phyloP scores from a whole-genome alignment of 2,113 vertebrate genomes.

The Mesocricetus auratus region DNA sequence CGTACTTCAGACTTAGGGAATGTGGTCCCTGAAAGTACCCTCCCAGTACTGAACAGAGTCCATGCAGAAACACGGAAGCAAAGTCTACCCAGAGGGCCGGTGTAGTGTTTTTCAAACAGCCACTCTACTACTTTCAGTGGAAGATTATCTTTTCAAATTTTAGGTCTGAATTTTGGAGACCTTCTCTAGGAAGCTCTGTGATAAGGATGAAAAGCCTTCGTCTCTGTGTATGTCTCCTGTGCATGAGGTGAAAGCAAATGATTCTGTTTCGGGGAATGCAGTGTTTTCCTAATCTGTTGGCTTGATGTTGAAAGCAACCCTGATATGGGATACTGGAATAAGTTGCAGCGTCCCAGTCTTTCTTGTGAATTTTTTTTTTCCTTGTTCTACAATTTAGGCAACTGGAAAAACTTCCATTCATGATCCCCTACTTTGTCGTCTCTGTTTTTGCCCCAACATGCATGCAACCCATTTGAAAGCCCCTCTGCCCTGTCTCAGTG shows the following conservation, averaged over 20 bases:
- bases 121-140: slow-evolving; percentile 3
- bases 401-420: not conserved
- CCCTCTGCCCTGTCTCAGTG: not conserved
- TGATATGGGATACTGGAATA: not conserved
- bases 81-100: not conserved
- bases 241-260: not conserved
- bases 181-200: not conserved
- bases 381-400: not conserved
- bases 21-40: slow-evolving; percentile 15
- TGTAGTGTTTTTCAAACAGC: not conserved
- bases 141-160: slow-evolving; percentile 20
- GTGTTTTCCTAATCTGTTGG: not conserved
- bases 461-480: not conserved
- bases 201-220: not conserved
- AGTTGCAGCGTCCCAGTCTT: not conserved
- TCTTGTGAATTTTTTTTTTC: not conserved
- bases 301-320: not conserved
- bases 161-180: slow-evolving; percentile 15
- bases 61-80: slow-evolving; percentile 37
- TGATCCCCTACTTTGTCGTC: not conserved
- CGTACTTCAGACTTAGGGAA: slow-evolving; percentile 2
- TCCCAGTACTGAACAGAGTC: not conserved
- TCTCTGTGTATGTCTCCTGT: not conserved
- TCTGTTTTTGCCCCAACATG: not conserved
- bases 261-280: not conserved